Evolutionary conservation across 2,113 vertebrate genomes (phyloP).

Genomic region (Mus musculus): GRCm39 chr4:127487501-127488000

Average conservation of each 20-base stretch:
- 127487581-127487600: conserved; percentile 7
- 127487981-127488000: background rate
- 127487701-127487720: background rate
- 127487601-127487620: background rate
- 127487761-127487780: background rate
- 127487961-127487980: background rate
- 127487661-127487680: conserved; percentile 27
- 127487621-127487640: conserved; percentile 50
- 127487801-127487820: conserved; percentile 30
- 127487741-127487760: background rate
- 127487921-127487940: conserved; percentile 66
- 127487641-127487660: conserved; percentile 54
- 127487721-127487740: background rate
- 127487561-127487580: background rate
- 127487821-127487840: background rate
- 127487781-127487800: background rate
- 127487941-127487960: conserved; percentile 60
- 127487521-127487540: conserved; percentile 13
- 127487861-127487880: conserved; percentile 29
- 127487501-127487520: background rate
- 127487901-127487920: conserved; percentile 73
- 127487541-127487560: conserved; percentile 31
- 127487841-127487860: background rate
- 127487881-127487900: conserved; percentile 78
- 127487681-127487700: background rate